These are phyloP conservation scores for Brachyrhaphis roseni DNA, from an alignment of 2,797 vertebrate species.

Conservation along the genomic window DNA sequence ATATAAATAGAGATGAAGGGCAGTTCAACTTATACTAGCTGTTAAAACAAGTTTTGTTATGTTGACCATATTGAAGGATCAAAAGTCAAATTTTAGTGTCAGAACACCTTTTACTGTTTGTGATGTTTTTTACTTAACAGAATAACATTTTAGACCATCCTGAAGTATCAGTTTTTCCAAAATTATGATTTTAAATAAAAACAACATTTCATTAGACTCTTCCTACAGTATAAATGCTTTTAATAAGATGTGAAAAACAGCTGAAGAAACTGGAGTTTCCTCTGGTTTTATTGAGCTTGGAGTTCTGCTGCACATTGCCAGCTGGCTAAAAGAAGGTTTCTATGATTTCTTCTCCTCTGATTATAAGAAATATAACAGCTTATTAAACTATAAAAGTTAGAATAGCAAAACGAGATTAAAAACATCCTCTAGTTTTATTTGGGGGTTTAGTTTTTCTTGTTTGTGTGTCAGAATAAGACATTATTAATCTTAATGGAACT, in stretches of 20 bases:
- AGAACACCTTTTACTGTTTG: background rate
- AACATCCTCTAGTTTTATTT: background rate
- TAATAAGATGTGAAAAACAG: background rate
- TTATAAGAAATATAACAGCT: background rate
- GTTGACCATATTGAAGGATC: background rate
- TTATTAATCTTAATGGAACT: background rate
- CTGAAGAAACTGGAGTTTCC: background rate
- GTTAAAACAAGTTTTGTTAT: background rate
- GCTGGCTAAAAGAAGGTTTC: background rate
- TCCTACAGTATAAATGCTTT: background rate
- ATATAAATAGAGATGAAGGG: background rate
- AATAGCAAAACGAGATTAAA: background rate
- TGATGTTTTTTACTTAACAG: background rate
- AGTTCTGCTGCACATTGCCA: background rate
- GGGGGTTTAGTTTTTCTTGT: background rate
- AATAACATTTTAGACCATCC: background rate
- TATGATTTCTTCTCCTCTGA: background rate
- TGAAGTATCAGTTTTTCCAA: background rate
- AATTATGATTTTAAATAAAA: background rate
- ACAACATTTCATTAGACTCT: background rate
- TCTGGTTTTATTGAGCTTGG: background rate
- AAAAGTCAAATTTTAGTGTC: background rate
- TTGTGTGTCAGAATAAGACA: background rate
- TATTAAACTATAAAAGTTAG: background rate
- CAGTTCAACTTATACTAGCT: background rate